Evolutionary conservation across 2,113 vertebrate species (phyloP).

Genomic region (Amblyopsis rosae): DNA sequence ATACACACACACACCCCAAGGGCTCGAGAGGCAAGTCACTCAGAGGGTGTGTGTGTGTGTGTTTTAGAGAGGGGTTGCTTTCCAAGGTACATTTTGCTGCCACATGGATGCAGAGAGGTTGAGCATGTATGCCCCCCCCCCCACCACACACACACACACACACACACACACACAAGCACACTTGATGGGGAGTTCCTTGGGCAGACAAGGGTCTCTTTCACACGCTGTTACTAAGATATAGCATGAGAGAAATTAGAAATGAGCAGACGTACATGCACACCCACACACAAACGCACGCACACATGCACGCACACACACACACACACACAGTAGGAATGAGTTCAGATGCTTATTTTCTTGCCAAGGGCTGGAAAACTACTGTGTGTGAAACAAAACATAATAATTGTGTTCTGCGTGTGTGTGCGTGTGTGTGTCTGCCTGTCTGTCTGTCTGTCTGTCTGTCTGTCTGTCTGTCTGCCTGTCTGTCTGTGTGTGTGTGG

Average conservation of each 20-base stretch:
- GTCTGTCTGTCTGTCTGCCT: no score
- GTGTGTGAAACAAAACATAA: slow-evolving; percentile 18
- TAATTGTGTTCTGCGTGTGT: no score
- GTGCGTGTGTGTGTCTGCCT: no score
- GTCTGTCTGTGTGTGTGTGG: no score
- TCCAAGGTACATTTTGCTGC: slow-evolving; percentile 71
- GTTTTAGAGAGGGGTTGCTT: slow-evolving; percentile 61
- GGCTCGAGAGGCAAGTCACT: slow-evolving; percentile 17
- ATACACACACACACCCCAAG: slow-evolving; percentile 26
- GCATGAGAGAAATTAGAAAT: slow-evolving; percentile 52
- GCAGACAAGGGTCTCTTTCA: slow-evolving; percentile 75
- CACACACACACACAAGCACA: slow-evolving; percentile 9
- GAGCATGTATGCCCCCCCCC: slow-evolving; percentile 73
- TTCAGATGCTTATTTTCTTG: no score
- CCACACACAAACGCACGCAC: slow-evolving; percentile 13
- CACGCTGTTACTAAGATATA: slow-evolving; percentile 56
- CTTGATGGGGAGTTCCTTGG: slow-evolving; percentile 68
- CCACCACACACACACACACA: slow-evolving; percentile 25
- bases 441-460: no score
- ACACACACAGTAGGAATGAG: slow-evolving; percentile 21
- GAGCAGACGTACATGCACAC: slow-evolving; percentile 14
- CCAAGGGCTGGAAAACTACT: slow-evolving; percentile 6
- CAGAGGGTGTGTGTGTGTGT: slow-evolving; percentile 23
- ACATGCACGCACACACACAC: slow-evolving; percentile 28
- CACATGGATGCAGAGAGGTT: slow-evolving; percentile 74